Percentiles rank a stretch among this genome's conserved stretches.
Evolutionary conservation across 37 sponge, comb jelly and placozoan genomes (phyloP).

Genomic region (Ianthella basta): DNA sequence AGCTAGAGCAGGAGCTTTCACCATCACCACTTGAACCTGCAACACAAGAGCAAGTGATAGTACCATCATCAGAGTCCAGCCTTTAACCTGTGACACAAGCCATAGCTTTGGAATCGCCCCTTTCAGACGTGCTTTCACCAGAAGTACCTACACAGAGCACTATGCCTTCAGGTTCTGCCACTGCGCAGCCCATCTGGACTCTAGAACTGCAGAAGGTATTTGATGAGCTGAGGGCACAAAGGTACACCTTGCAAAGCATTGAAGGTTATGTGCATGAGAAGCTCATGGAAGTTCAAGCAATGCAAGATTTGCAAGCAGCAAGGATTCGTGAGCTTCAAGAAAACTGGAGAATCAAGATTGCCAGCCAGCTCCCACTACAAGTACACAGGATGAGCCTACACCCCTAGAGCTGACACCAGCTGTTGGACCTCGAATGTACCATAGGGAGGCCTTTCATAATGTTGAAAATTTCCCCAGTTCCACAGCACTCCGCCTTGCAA

Average conservation of each 20-base stretch:
- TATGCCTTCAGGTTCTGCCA: neutral
- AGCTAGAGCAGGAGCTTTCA: too few species aligned
- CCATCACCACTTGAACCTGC: too few species aligned
- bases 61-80: neutral
- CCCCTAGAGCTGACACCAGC: neutral
- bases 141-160: neutral
- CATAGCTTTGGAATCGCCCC: neutral
- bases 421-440: neutral
- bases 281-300: neutral
- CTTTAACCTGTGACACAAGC: neutral
- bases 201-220: neutral
- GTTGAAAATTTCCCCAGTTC: neutral
- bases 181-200: neutral
- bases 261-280: neutral
- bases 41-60: too few species aligned
- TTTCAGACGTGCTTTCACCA: neutral
- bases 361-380: neutral
- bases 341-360: neutral
- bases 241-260: slow-evolving; percentile 4
- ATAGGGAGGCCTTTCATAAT: slow-evolving; percentile 13
- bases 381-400: neutral
- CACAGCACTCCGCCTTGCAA: neutral
- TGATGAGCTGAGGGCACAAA: neutral
- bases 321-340: neutral
- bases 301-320: slow-evolving; percentile 33